phyloP scores from a whole-genome alignment of 2,888 invertebrate species.

The Polydrusus tereticollis region DNA sequence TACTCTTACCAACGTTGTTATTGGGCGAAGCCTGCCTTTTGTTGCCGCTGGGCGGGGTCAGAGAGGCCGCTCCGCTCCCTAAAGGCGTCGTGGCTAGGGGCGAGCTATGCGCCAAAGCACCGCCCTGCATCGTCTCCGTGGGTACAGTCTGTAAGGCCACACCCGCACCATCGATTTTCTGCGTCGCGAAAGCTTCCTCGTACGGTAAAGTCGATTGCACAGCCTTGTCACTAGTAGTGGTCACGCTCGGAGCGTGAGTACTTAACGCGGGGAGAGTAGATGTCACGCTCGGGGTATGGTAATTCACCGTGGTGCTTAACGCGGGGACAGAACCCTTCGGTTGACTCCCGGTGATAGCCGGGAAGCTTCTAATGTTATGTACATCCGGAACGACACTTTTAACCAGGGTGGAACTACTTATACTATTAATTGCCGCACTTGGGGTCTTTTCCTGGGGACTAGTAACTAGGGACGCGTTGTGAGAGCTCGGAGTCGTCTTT shows the following conservation, averaged over 20 bases:
- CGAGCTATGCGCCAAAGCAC: constrained; percentile 18
- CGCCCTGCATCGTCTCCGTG: constrained; percentile 5
- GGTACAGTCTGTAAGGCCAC: constrained; percentile 24
- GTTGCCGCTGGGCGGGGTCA: background rate
- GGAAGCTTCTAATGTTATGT: constrained; percentile 62
- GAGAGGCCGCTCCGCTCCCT: background rate
- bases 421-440: background rate
- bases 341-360: constrained; percentile 58
- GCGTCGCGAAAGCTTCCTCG: constrained; percentile 34
- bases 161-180: constrained; percentile 8
- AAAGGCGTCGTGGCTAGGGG: background rate
- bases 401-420: constrained; percentile 16
- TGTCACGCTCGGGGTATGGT: constrained; percentile 22
- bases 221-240: constrained; percentile 47
- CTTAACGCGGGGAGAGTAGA: constrained; percentile 31
- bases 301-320: too few species aligned
- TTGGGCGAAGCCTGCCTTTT: constrained; percentile 26
- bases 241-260: constrained; percentile 24
- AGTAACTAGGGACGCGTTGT: constrained; percentile 14
- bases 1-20: constrained; percentile 24
- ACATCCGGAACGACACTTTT: constrained; percentile 57
- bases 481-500: constrained; percentile 12
- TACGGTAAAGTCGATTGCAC: constrained; percentile 45
- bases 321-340: constrained; percentile 33
- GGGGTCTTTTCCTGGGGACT: constrained; percentile 18